Evolutionary conservation across 2,797 vertebrate species (phyloP).

Genomic region (Tinamus major): DNA sequence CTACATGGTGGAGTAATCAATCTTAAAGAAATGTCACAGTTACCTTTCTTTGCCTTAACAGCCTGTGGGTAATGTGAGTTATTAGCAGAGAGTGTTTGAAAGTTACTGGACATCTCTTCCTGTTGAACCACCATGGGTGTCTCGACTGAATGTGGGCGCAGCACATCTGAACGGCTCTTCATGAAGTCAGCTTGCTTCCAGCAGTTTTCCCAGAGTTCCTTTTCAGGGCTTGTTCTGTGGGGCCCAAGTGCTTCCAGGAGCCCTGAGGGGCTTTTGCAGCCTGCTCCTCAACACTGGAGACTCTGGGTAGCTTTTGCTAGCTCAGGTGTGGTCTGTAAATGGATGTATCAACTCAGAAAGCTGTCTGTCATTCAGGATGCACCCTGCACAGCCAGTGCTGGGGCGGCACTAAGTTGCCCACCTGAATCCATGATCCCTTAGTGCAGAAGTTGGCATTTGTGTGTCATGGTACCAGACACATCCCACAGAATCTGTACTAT

Average conservation of each 20-base stretch:
- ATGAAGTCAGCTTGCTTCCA: not conserved
- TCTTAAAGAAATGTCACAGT: not conserved
- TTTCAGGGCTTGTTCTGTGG: not conserved
- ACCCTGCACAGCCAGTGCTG: not conserved
- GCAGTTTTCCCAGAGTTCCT: not conserved
- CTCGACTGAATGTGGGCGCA: not conserved
- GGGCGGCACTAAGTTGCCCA: not conserved
- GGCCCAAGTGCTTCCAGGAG: not conserved
- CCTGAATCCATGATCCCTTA: not conserved
- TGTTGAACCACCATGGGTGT: not conserved
- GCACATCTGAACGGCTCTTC: not conserved
- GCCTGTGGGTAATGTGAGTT: not conserved
- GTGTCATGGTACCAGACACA: accelerated
- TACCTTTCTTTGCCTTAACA: not conserved
- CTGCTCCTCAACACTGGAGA: not conserved
- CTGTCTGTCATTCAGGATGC: not conserved
- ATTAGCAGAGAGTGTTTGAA: not conserved
- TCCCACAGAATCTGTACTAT: not conserved
- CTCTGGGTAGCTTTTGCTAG: not conserved
- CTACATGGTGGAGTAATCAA: not conserved
- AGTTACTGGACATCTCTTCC: not conserved
- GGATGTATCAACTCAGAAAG: not conserved
- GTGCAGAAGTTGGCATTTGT: not conserved
- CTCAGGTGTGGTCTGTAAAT: not conserved
- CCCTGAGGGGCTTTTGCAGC: not conserved